Base-by-base conservation (phyloP, 2,113 vertebrate species). In the Rhinoptilus africanus region DNA sequence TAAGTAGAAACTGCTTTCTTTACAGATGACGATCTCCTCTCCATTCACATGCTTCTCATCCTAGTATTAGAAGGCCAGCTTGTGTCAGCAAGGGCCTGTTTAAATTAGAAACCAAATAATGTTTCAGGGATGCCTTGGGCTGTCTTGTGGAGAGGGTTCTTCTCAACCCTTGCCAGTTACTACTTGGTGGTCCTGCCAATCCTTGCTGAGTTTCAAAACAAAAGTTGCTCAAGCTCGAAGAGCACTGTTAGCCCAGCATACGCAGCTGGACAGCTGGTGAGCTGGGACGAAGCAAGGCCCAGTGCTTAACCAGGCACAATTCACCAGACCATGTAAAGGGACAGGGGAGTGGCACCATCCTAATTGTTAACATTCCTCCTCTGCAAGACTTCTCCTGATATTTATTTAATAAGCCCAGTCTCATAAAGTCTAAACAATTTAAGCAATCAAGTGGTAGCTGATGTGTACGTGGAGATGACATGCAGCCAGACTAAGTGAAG, bases 161-260 rank as follows among this genome's bases (percentile, higher is more conserved):
- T 96, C 93, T 95, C 95, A 96, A 92, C 67, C 54, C 74, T 73
- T 96, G 97, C 97, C 96, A 97, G 96, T 95, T 97, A 91, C 87
- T 92, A 77, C 96, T 97, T 96, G 96, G 97, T 97, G 97, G 97
- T 97, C 96, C 89, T 94, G 97, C 97, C 97, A 96, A 67, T 97
- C 96, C 87, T 93, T 74, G 74, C 91, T 69, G 7, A 67, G 50
- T 97, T 97, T 97, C 94, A 96, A 97, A 97, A 97, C 94, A 95
- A 45, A 89, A 85, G 81, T 97, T 97, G 96, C 97, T 97, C 84
- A 95, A 96, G 95, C 87, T 85, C 10, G 10, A 80, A 47, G 72
- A 72, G 91, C 27, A 1, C 90, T 91, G 84, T 74, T 62, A 41
- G 92, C 54, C 74, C 23, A 17, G 91, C 84, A 5, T 32, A 62